phyloP scores from a whole-genome alignment of 2,113 vertebrate genomes.

The Bos taurus region DNA sequence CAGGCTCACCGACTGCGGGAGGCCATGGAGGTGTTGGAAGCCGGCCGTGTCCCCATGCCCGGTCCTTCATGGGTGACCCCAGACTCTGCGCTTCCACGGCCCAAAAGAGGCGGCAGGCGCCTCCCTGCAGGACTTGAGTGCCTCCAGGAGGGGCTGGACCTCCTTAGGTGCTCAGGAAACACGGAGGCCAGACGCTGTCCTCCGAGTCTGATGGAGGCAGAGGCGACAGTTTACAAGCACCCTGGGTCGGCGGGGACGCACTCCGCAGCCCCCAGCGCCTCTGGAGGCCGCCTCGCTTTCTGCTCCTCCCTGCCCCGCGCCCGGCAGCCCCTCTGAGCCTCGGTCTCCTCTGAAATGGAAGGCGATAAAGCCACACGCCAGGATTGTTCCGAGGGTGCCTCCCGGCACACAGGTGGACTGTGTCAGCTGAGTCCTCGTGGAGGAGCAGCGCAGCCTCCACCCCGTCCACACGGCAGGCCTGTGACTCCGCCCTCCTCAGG shows the following conservation, averaged over 20 bases:
- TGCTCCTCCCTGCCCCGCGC: not conserved
- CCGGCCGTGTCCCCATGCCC: not conserved
- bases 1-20: fast-evolving
- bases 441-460: not conserved
- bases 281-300: not conserved
- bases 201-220: not conserved
- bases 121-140: fast-evolving
- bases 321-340: not conserved
- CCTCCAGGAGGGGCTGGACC: not conserved
- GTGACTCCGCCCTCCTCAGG: fast-evolving
- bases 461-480: not conserved
- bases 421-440: no score
- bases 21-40: fast-evolving
- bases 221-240: not conserved
- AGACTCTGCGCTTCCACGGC: not conserved
- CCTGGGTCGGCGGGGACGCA: fast-evolving
- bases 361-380: fast-evolving
- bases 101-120: fast-evolving
- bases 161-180: not conserved
- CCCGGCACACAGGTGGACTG: not conserved
- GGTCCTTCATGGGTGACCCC: not conserved
- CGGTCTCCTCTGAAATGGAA: fast-evolving
- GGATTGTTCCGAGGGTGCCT: not conserved
- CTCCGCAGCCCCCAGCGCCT: not conserved
- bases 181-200: not conserved